These are phyloP conservation scores for Stenoptilia bipunctidactyla DNA, from an alignment of 2,888 invertebrate genomes.

Conservation along the genomic window DNA sequence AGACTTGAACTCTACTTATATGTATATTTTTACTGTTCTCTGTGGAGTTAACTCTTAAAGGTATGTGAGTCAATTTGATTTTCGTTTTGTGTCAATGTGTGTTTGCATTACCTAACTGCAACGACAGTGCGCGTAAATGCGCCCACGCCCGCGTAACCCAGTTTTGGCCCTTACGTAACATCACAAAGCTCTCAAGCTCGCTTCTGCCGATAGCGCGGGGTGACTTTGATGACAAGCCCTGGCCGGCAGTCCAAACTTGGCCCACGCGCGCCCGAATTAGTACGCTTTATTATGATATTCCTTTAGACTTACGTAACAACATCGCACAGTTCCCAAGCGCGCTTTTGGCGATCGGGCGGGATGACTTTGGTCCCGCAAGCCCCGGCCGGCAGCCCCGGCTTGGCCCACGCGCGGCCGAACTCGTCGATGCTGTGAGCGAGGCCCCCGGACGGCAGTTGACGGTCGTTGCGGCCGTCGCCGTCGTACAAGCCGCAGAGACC, in stretches of 20 bases:
- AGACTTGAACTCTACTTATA: too few relatives aligned
- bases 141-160: too few relatives aligned
- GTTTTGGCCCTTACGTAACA: too few relatives aligned
- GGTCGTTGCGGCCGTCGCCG: slow-evolving; percentile 76
- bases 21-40: too few relatives aligned
- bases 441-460: slow-evolving; percentile 76
- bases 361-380: slow-evolving; percentile 75
- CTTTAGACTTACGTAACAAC: slow-evolving; percentile 11
- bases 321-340: slow-evolving; percentile 40
- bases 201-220: slow-evolving; percentile 73
- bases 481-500: slow-evolving; percentile 87
- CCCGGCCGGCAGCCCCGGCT: slow-evolving; percentile 50
- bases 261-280: slow-evolving; percentile 86
- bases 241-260: slow-evolving; percentile 57
- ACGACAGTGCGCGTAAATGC: too few relatives aligned
- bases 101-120: too few relatives aligned
- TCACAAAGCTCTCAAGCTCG: slow-evolving; percentile 42
- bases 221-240: slow-evolving; percentile 71
- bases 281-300: too few relatives aligned
- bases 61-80: too few relatives aligned
- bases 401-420: slow-evolving; percentile 84
- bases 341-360: slow-evolving; percentile 71
- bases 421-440: slow-evolving; percentile 73
- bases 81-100: too few relatives aligned
- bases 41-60: too few relatives aligned